Evolutionary conservation across 2,888 invertebrate species (phyloP).

Genomic region (Acleris holmiana): DNA sequence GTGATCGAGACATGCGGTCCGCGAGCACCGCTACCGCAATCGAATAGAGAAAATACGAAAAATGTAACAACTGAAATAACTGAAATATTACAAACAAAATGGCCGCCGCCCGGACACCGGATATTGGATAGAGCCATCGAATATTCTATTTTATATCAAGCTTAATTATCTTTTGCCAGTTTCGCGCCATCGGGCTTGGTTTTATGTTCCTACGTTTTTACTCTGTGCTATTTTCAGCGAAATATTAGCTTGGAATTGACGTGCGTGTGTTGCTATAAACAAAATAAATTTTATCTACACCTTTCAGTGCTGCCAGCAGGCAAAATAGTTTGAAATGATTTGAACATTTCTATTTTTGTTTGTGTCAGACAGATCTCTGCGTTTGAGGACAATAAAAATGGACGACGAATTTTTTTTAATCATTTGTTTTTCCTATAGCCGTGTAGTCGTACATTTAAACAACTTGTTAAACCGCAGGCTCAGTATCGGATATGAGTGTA

Average conservation of each 20-base stretch:
- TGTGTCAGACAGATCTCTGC: too few species aligned
- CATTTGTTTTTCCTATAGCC: neutral
- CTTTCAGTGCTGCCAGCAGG: too few species aligned
- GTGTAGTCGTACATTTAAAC: neutral
- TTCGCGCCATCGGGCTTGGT: constrained; percentile 58
- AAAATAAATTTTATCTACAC: neutral
- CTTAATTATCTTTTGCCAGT: constrained; percentile 75
- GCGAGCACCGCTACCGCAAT: constrained; percentile 27
- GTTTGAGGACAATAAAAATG: too few species aligned
- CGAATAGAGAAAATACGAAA: constrained; percentile 39
- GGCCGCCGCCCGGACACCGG: constrained; percentile 61
- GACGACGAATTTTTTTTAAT: neutral
- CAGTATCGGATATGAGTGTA: constrained; percentile 1
- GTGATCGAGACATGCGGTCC: neutral
- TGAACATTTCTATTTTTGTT: too few species aligned
- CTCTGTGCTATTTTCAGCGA: constrained; percentile 3
- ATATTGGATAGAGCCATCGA: constrained; percentile 69
- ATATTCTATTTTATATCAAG: constrained; percentile 78
- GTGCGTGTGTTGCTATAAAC: neutral
- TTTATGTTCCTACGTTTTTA: constrained; percentile 32
- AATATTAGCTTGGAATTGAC: neutral
- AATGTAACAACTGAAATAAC: constrained; percentile 42
- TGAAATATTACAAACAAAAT: constrained; percentile 63
- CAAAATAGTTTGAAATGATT: too few species aligned
- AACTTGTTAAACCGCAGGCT: neutral